Percentiles rank a stretch among this genome's conserved stretches.
Conservation (phyloP, 1,140 invertebrate genomes). For the Musca domestica region DNA sequence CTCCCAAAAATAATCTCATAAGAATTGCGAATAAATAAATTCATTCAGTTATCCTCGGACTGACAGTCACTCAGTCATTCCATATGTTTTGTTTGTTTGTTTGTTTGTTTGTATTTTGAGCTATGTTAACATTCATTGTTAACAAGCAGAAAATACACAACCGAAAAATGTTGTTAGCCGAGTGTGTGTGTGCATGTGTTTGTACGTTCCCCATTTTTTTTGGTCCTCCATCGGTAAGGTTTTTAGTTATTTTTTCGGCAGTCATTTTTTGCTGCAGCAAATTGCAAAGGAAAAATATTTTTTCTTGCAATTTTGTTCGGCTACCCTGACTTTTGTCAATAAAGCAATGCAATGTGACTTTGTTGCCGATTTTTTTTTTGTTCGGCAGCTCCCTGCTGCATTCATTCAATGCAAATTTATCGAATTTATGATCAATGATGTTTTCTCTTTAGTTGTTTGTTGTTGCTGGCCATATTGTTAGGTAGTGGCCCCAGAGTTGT, state of each 20-base stretch:
- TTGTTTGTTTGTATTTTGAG: background rate
- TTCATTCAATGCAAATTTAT: conserved; percentile 23
- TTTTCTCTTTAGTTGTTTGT: background rate
- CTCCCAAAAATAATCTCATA: conserved; percentile 15
- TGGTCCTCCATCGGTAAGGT: background rate
- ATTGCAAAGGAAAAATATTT: background rate
- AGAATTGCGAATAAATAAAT: conserved; percentile 11
- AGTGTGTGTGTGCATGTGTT: no score
- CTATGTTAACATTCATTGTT: conserved; percentile 11
- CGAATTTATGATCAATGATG: conserved; percentile 22
- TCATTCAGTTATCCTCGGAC: no score
- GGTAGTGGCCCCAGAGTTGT: no score
- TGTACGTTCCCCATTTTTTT: background rate
- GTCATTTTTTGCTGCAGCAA: background rate
- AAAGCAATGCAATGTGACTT: background rate
- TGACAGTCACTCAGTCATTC: background rate
- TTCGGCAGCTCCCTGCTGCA: background rate
- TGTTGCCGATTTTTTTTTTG: background rate
- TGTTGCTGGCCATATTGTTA: background rate
- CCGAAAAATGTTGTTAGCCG: conserved; percentile 4
- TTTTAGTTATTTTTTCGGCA: background rate
- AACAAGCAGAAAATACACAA: conserved; percentile 15
- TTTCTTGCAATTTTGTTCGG: background rate
- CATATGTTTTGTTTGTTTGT: background rate
- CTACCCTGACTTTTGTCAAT: background rate